These are phyloP conservation scores for Sminthopsis crassicaudata DNA, from an alignment of 2,113 vertebrate species.

Conservation along the genomic window DNA sequence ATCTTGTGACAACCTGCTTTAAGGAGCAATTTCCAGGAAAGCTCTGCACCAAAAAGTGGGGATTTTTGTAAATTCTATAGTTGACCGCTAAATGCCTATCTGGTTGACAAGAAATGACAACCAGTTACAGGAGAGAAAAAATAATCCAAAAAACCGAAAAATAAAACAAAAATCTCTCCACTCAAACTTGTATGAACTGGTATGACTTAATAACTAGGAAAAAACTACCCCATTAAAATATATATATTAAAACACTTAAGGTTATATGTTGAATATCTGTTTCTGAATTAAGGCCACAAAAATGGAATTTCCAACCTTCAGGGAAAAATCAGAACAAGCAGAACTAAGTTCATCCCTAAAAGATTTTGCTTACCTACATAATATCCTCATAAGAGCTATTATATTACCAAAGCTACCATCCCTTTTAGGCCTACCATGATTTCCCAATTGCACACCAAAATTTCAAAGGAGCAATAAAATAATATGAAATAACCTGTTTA, in stretches of 20 bases:
- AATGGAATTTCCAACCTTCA: not conserved
- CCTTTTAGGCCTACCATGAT: not conserved
- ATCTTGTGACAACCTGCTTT: not conserved
- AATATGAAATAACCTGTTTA: not conserved
- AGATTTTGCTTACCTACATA: not conserved
- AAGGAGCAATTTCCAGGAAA: not conserved
- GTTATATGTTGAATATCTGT: not conserved
- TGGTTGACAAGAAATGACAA: not conserved
- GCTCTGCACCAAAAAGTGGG: not conserved
- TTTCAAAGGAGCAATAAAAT: not conserved
- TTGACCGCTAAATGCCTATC: not conserved
- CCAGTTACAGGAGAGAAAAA: not conserved
- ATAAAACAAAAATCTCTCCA: not conserved
- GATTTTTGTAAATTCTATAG: not conserved
- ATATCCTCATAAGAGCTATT: not conserved
- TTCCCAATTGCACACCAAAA: not conserved
- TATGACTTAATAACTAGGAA: not conserved
- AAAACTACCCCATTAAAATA: not conserved
- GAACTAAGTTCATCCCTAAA: not conserved
- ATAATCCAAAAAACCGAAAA: not conserved
- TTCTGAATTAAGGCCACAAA: not conserved
- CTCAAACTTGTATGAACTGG: not conserved
- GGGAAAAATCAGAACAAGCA: not conserved
- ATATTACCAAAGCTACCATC: not conserved
- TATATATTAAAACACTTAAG: not conserved